These are phyloP conservation scores for Achroia grisella DNA, from an alignment of 1,140 invertebrate genomes.

Conservation along the genomic window DNA sequence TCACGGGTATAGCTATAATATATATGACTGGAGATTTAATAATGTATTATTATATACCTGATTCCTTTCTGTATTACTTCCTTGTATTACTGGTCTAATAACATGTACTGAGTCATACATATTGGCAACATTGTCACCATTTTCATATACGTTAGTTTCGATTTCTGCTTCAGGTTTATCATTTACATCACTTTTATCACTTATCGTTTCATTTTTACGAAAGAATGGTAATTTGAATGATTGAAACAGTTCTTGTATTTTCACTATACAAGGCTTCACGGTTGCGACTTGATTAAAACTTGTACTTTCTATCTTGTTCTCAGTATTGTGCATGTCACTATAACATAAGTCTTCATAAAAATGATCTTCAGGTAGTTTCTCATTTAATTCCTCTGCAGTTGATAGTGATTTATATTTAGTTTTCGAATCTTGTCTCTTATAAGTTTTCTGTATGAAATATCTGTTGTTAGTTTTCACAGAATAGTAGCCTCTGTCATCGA, in stretches of 20 bases:
- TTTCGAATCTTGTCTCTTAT: conserved; percentile 35
- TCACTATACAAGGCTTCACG: conserved; percentile 46
- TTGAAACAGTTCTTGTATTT: conserved; percentile 55
- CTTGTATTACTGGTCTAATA: conserved; percentile 17
- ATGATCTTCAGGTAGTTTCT: conserved; percentile 49
- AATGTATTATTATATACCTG: conserved; percentile 17
- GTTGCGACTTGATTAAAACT: conserved; percentile 5
- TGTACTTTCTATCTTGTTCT: conserved; percentile 12
- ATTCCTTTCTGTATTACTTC: conserved; percentile 16
- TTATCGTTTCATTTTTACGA: conserved; percentile 28
- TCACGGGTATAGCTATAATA: too few species aligned
- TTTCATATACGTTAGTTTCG: conserved; percentile 47
- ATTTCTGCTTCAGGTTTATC: conserved; percentile 14
- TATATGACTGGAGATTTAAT: too few species aligned
- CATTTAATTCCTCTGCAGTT: conserved; percentile 31
- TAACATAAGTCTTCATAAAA: conserved; percentile 63
- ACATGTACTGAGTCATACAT: conserved; percentile 60
- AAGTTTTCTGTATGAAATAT: conserved; percentile 31
- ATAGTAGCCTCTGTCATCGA: conserved; percentile 55
- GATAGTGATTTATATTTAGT: conserved; percentile 49
- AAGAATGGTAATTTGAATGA: conserved; percentile 58
- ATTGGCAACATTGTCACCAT: conserved; percentile 32
- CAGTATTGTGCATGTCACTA: conserved; percentile 32
- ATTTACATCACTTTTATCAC: conserved; percentile 13
- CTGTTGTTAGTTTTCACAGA: conserved; percentile 43